Evolutionary conservation across 2,888 invertebrate species (phyloP).

Genomic region (Melieria picta): DNA sequence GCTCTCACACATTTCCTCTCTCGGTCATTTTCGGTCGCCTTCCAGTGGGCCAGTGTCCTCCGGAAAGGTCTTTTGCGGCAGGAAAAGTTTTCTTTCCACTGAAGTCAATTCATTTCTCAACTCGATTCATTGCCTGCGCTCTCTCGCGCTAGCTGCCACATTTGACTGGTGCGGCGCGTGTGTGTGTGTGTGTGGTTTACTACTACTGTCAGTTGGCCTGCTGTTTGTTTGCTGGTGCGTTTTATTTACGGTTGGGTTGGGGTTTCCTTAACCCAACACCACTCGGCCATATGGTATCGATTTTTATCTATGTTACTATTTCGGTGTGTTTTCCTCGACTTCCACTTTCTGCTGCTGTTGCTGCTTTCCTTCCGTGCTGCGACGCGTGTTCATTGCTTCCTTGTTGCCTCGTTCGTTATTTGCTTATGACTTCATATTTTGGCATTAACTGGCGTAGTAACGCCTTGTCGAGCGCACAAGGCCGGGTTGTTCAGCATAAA

Average conservation of each 20-base stretch:
- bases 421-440: no score
- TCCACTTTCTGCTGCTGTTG: constrained; percentile 20
- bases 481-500: no score
- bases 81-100: not conserved
- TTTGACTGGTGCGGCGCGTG: not conserved
- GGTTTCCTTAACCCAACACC: constrained; percentile 41
- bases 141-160: constrained; percentile 4
- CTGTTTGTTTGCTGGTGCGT: not conserved
- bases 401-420: no score
- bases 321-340: no score
- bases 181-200: not conserved
- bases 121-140: constrained; percentile 19
- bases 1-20: no score
- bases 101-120: not conserved
- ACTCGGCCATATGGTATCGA: constrained; percentile 59
- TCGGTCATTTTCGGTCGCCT: not conserved
- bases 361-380: constrained; percentile 18
- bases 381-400: no score
- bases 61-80: not conserved
- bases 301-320: constrained; percentile 45
- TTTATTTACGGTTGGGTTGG: constrained; percentile 34
- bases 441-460: no score
- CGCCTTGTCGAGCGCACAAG: no score
- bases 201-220: constrained; percentile 6
- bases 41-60: constrained; percentile 12